Evolutionary conservation across 2,888 invertebrate species (phyloP).

Genomic region (Lamellibrachia satsuma): DNA sequence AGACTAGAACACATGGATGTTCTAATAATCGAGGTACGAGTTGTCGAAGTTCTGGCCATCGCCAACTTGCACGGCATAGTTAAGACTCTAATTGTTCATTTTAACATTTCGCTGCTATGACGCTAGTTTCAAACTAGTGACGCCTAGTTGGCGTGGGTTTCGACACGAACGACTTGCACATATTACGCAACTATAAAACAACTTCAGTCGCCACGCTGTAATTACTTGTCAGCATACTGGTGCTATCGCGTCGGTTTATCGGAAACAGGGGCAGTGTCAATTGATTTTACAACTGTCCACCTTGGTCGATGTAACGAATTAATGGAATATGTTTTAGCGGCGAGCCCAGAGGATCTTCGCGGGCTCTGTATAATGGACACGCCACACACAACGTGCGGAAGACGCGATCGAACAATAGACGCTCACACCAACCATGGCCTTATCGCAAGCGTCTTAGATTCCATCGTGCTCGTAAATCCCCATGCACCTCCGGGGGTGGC

Average conservation of each 20-base stretch:
- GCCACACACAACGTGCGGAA: not conserved
- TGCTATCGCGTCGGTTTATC: not conserved
- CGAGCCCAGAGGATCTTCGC: not conserved
- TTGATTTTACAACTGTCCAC: slow-evolving; percentile 1
- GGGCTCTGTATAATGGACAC: not conserved
- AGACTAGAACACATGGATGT: no score
- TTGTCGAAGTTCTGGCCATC: no score
- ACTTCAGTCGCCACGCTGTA: not conserved
- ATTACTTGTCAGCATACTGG: not conserved
- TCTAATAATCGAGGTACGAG: no score
- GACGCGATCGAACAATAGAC: not conserved
- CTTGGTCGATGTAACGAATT: not conserved
- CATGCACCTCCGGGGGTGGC: not conserved
- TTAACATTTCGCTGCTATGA: no score
- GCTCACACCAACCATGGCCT: not conserved
- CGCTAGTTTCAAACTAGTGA: no score
- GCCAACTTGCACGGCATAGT: no score
- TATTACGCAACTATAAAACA: no score
- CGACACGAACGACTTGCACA: no score
- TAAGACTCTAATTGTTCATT: no score
- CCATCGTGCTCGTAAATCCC: not conserved
- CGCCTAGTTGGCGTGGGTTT: no score
- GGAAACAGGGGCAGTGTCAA: not conserved
- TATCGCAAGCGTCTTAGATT: not conserved
- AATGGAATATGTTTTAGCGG: not conserved